phyloP scores from a whole-genome alignment of 1,140 invertebrate genomes.

The Neotoxoptera formosana region DNA sequence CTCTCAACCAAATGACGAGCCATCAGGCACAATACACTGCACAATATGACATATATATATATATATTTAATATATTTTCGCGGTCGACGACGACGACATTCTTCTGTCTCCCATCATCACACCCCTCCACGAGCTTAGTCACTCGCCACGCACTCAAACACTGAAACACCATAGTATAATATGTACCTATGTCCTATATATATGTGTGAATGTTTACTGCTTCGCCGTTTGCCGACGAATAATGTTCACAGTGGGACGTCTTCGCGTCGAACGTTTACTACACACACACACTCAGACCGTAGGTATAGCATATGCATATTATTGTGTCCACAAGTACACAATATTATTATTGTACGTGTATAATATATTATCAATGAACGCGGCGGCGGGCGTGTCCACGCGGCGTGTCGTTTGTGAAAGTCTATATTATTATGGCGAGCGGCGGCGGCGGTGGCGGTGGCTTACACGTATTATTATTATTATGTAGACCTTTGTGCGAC shows the following conservation, averaged over 20 bases:
- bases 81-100: neutral
- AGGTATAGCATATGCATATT: neutral
- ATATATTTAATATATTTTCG: neutral
- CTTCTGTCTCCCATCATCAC: neutral
- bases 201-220: neutral
- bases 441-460: too few species aligned
- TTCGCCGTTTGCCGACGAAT: slow-evolving; percentile 29
- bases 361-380: slow-evolving; percentile 39
- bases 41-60: neutral
- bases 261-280: slow-evolving; percentile 36
- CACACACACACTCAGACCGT: neutral
- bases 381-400: slow-evolving; percentile 50
- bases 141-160: neutral
- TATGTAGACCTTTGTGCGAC: slow-evolving; percentile 50
- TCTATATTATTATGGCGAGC: slow-evolving; percentile 26
- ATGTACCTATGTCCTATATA: neutral
- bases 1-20: neutral
- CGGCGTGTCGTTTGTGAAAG: slow-evolving; percentile 52
- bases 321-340: slow-evolving; percentile 2
- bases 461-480: slow-evolving; percentile 15
- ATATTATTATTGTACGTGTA: neutral
- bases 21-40: neutral
- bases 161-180: neutral
- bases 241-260: slow-evolving; percentile 52
- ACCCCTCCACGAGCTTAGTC: neutral